These are phyloP conservation scores for Pteropus rufus DNA, from an alignment of 2,797 vertebrate species.

Conservation along the genomic window DNA sequence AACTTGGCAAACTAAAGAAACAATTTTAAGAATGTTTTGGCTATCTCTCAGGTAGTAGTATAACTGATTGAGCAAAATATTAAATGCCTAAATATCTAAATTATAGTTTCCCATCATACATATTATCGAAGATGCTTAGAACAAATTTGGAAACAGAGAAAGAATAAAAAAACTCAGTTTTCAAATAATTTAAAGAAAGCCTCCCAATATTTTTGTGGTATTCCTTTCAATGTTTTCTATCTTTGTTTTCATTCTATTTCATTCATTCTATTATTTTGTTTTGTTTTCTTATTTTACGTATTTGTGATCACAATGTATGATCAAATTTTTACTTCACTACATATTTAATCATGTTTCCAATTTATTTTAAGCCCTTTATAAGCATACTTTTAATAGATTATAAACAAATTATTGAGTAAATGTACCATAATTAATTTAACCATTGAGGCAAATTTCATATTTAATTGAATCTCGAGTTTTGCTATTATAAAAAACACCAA, in stretches of 20 bases:
- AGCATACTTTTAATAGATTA: background rate
- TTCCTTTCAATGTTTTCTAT: background rate
- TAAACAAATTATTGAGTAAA: background rate
- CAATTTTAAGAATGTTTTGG: background rate
- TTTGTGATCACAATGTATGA: background rate
- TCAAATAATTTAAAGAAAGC: background rate
- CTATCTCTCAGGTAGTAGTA: background rate
- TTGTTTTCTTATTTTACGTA: background rate
- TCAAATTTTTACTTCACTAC: background rate
- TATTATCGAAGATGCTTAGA: background rate
- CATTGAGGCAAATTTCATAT: background rate
- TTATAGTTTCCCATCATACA: background rate
- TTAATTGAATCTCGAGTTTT: background rate
- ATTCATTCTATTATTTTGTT: background rate
- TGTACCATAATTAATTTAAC: background rate
- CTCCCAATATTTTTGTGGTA: background rate
- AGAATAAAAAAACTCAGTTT: background rate
- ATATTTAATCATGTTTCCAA: background rate
- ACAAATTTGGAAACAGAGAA: background rate
- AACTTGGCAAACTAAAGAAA: background rate
- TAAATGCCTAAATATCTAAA: slow-evolving; percentile 5
- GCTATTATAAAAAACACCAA: background rate
- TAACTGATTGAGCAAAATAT: background rate
- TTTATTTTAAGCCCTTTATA: background rate
- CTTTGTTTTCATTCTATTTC: background rate